Percentiles rank a stretch among this genome's conserved stretches.
Conservation (phyloP, 2,113 vertebrate genomes). For the Gambusia affinis region DNA sequence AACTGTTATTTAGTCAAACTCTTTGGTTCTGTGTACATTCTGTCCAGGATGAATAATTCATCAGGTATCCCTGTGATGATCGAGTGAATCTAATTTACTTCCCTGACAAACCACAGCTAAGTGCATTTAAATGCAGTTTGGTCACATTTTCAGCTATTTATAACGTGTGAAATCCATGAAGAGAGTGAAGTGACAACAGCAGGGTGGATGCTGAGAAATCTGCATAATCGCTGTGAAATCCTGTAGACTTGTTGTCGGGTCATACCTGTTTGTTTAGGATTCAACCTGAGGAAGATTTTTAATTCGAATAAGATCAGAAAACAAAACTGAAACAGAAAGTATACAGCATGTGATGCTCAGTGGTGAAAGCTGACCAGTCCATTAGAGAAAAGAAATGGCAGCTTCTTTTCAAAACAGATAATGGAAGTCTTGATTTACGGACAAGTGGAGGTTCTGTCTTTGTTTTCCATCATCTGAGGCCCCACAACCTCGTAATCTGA, state of each 20-base stretch:
- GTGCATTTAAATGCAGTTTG: slow-evolving; percentile 9
- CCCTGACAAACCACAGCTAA: slow-evolving; percentile 16
- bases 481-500: slow-evolving; percentile 65
- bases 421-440: background rate
- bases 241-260: background rate
- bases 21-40: slow-evolving; percentile 5
- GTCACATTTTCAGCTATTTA: slow-evolving; percentile 7
- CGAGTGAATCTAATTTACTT: slow-evolving; percentile 20
- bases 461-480: slow-evolving; percentile 48
- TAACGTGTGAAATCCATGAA: slow-evolving; percentile 6
- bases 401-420: background rate
- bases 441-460: slow-evolving; percentile 30
- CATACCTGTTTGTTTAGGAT: background rate
- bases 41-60: slow-evolving; percentile 29
- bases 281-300: background rate
- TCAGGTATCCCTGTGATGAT: background rate
- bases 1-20: background rate
- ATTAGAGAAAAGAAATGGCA: background rate
- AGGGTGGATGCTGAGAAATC: background rate
- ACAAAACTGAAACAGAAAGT: background rate
- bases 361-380: background rate
- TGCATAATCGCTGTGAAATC: background rate
- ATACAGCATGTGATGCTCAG: background rate
- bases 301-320: slow-evolving; percentile 1
- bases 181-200: background rate